phyloP scores from a whole-genome alignment of 2,113 vertebrate genomes.

The Asarcornis scutulata region DNA sequence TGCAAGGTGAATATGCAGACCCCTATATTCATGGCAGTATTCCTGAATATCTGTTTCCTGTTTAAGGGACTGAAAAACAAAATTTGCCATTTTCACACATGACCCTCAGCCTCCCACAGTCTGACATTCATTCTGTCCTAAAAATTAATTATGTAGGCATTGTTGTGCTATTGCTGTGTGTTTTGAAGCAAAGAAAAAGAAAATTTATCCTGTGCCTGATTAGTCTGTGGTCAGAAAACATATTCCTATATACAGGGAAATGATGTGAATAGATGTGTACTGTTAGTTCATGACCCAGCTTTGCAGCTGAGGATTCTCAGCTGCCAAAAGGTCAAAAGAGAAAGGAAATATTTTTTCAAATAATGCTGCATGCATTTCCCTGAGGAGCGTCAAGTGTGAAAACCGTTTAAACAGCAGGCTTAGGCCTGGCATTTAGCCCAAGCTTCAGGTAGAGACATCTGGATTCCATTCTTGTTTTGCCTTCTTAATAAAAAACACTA shows the following conservation, averaged over 20 bases:
- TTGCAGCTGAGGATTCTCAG: constrained; percentile 51
- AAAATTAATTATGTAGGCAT: not conserved
- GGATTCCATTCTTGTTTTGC: constrained; percentile 73
- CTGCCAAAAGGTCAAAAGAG: constrained; percentile 63
- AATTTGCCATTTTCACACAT: not conserved
- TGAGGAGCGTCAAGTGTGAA: constrained; percentile 65
- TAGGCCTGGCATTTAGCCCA: constrained; percentile 57
- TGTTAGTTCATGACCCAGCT: constrained; percentile 44
- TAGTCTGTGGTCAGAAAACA: constrained; percentile 39
- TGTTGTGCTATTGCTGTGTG: not conserved
- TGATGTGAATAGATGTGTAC: not conserved
- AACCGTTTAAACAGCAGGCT: constrained; percentile 79
- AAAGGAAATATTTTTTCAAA: constrained; percentile 72
- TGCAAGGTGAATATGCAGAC: not conserved
- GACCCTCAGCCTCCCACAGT: not conserved
- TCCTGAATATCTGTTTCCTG: not conserved
- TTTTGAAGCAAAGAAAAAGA: not conserved
- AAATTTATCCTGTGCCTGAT: not conserved
- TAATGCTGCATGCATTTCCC: constrained; percentile 54
- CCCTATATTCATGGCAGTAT: not conserved
- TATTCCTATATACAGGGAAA: constrained; percentile 32
- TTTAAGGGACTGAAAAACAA: not conserved
- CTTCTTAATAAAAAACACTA: constrained; percentile 48
- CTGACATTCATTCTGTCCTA: not conserved
- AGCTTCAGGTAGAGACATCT: constrained; percentile 78